phyloP scores from a whole-genome alignment of 2,888 invertebrate genomes.

The Thalpophila matura region DNA sequence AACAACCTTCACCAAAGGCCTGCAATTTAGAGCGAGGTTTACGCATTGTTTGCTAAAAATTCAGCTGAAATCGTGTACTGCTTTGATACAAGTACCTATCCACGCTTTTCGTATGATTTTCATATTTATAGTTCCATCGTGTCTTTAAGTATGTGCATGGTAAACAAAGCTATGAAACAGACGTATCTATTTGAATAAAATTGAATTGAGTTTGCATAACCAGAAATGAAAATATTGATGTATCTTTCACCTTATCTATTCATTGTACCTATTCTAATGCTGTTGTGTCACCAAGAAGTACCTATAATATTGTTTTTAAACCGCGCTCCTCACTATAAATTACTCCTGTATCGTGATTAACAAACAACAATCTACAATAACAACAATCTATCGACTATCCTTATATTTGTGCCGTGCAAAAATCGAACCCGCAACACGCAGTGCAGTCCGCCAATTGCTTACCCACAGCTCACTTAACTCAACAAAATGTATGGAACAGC shows the following conservation, averaged over 20 bases:
- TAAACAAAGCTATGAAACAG: slow-evolving; percentile 24
- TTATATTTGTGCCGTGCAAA: too few species aligned
- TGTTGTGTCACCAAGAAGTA: too few species aligned
- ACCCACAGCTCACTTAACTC: too few species aligned
- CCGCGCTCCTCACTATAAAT: too few species aligned
- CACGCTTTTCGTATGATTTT: background rate
- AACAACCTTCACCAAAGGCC: slow-evolving; percentile 40
- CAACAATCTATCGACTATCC: too few species aligned
- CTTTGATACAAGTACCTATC: background rate
- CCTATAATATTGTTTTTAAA: too few species aligned
- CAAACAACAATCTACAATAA: too few species aligned
- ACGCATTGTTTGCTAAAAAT: slow-evolving; percentile 20
- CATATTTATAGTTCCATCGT: slow-evolving; percentile 2
- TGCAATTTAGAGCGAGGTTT: slow-evolving; percentile 26
- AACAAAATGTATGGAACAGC: too few species aligned
- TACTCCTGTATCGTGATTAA: too few species aligned
- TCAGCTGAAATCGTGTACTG: background rate
- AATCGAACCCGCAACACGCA: too few species aligned
- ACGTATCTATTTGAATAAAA: slow-evolving; percentile 19
- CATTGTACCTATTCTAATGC: too few species aligned
- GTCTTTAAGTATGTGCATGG: slow-evolving; percentile 18
- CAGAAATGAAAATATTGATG: slow-evolving; percentile 1
- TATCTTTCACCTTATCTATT: background rate
- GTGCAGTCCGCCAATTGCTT: too few species aligned
- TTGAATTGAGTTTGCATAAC: slow-evolving; percentile 14